Percentiles rank a stretch among this genome's conserved stretches.
These are phyloP conservation scores for Papilio xuthus DNA, from an alignment of 1,140 invertebrate species.

Conservation along the genomic window DNA sequence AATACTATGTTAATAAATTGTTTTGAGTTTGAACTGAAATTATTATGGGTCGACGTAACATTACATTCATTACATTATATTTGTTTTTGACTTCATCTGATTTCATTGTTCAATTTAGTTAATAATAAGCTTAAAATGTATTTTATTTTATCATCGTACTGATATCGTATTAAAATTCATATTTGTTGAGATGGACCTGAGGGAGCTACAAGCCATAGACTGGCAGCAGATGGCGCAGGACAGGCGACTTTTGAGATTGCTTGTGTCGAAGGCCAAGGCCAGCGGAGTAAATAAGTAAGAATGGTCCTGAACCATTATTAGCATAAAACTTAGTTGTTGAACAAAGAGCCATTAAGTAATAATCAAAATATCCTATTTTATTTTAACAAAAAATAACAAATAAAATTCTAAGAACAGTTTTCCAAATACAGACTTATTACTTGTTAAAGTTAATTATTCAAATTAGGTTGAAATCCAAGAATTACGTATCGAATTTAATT, in stretches of 20 bases:
- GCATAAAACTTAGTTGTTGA: not conserved
- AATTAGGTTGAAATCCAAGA: not conserved
- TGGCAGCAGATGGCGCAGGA: too few relatives aligned
- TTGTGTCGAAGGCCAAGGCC: too few relatives aligned
- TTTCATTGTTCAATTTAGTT: not conserved
- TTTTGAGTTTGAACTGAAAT: not conserved
- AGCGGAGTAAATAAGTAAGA: too few relatives aligned
- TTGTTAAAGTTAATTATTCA: not conserved
- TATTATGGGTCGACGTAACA: not conserved
- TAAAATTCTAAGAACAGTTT: not conserved
- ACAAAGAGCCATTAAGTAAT: not conserved
- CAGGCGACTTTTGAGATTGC: too few relatives aligned
- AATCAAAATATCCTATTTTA: not conserved
- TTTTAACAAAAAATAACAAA: not conserved
- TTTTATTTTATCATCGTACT: not conserved
- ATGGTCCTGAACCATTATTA: too few relatives aligned
- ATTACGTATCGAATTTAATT: not conserved
- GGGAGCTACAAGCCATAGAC: too few relatives aligned
- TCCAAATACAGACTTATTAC: not conserved
- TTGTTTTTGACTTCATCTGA: not conserved
- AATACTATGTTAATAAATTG: not conserved
- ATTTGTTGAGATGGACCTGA: too few relatives aligned
- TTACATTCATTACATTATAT: not conserved
- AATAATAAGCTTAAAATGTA: not conserved
- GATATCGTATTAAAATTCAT: too few relatives aligned